These are phyloP conservation scores for Natator depressus DNA, from an alignment of 2,113 vertebrate species.

Conservation along the genomic window DNA sequence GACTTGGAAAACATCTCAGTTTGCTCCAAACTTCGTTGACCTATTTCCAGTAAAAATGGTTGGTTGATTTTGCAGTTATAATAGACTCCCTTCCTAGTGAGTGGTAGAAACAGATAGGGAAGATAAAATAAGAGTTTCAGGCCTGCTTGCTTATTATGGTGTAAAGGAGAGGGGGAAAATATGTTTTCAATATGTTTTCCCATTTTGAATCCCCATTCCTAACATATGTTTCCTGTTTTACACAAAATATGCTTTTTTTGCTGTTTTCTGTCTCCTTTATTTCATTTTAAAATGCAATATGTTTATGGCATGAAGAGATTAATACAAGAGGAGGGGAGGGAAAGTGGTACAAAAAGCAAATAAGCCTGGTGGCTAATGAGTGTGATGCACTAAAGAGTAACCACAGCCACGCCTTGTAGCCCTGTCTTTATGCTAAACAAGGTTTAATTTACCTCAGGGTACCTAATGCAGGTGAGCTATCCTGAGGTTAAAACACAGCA, in stretches of 20 bases:
- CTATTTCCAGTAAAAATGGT: accelerated
- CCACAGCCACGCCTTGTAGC: slow-evolving; percentile 5
- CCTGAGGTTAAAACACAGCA: background rate
- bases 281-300: slow-evolving; percentile 72
- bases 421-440: background rate
- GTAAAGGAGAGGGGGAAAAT: background rate
- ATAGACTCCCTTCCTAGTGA: background rate
- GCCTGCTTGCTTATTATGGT: background rate
- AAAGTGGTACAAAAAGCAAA: slow-evolving; percentile 60
- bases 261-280: slow-evolving; percentile 77
- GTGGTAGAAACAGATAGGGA: background rate
- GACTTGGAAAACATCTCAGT: background rate
- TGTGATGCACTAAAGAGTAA: slow-evolving; percentile 9
- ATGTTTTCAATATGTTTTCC: slow-evolving; percentile 65
- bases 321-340: slow-evolving; percentile 51
- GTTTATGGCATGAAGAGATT: slow-evolving; percentile 71
- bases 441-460: background rate
- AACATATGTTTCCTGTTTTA: slow-evolving; percentile 77
- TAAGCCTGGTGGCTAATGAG: slow-evolving; percentile 50
- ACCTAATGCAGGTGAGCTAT: background rate
- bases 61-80: background rate
- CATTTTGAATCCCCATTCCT: slow-evolving; percentile 59
- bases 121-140: background rate
- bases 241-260: slow-evolving; percentile 65
- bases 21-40: accelerated